phyloP scores from a whole-genome alignment of 1,140 invertebrate species.

The Drosophila ohnishii region DNA sequence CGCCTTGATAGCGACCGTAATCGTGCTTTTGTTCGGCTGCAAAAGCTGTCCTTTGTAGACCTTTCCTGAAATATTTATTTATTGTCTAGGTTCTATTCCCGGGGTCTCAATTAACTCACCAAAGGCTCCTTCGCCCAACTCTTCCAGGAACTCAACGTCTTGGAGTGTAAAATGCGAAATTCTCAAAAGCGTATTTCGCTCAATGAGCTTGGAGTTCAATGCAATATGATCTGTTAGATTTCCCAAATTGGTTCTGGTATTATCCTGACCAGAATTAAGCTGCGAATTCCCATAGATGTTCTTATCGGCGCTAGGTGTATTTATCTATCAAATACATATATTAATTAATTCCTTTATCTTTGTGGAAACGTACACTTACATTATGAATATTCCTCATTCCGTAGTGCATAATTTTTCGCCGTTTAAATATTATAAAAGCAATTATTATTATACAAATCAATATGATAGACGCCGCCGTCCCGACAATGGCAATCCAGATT shows the following conservation, averaged over 20 bases:
- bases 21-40: slow-evolving; percentile 85
- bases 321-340: slow-evolving; percentile 83
- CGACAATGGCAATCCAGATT: slow-evolving; percentile 86
- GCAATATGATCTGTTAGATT: slow-evolving; percentile 46
- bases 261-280: slow-evolving; percentile 89
- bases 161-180: slow-evolving; percentile 89
- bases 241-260: slow-evolving; percentile 84
- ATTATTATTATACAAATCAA: slow-evolving; percentile 80
- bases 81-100: background rate
- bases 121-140: slow-evolving; percentile 98
- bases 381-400: slow-evolving; percentile 86
- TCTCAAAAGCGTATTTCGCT: slow-evolving; percentile 84
- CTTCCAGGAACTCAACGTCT: slow-evolving; percentile 95
- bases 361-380: slow-evolving; percentile 57
- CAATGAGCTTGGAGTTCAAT: slow-evolving; percentile 81
- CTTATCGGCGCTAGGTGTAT: slow-evolving; percentile 88
- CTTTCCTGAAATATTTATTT: slow-evolving; percentile 85
- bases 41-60: slow-evolving; percentile 97
- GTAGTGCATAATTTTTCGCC: slow-evolving; percentile 82
- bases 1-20: slow-evolving; percentile 96
- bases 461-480: slow-evolving; percentile 79
- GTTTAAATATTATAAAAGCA: slow-evolving; percentile 84
- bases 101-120: slow-evolving; percentile 85
- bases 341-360: background rate
- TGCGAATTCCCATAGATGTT: slow-evolving; percentile 90